Evolutionary conservation across 2,888 invertebrate genomes (phyloP).

Genomic region (Macrophya annulata): DNA sequence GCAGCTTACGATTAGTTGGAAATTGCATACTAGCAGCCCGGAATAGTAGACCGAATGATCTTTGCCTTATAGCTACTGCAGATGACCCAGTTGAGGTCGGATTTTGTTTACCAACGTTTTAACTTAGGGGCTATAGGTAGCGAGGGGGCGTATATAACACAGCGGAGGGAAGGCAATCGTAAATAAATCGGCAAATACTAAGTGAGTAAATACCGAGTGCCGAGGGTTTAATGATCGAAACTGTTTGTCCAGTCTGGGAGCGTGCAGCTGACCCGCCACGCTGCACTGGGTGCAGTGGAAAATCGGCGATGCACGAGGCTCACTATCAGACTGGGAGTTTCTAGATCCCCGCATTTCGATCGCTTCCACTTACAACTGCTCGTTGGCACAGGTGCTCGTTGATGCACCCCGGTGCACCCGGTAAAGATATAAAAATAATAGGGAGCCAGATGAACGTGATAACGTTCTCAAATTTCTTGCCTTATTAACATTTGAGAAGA

Average conservation of each 20-base stretch:
- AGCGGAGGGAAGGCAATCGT: conserved; percentile 62
- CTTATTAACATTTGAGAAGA: conserved; percentile 24
- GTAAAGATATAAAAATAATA: conserved; percentile 15
- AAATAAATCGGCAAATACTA: conserved; percentile 67
- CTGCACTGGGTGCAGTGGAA: conserved; percentile 14
- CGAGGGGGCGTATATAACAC: conserved; percentile 40
- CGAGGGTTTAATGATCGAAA: conserved; percentile 63
- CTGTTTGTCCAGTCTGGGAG: conserved; percentile 71
- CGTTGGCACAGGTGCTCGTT: conserved; percentile 43
- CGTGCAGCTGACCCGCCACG: conserved; percentile 70
- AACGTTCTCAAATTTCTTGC: conserved; percentile 44
- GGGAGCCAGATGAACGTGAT: conserved; percentile 38
- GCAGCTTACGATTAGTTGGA: conserved; percentile 29
- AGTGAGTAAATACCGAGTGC: conserved; percentile 66
- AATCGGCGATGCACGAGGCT: conserved; percentile 34
- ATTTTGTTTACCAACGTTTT: conserved; percentile 40
- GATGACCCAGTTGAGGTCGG: conserved; percentile 32
- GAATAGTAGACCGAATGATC: conserved; percentile 20
- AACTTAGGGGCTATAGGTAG: neutral
- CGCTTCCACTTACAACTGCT: conserved; percentile 16
- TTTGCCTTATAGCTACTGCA: neutral
- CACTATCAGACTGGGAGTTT: conserved; percentile 19
- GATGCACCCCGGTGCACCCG: conserved; percentile 17
- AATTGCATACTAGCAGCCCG: conserved; percentile 7
- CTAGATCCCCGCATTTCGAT: conserved; percentile 42